Base-by-base conservation (phyloP, 2,797 vertebrate genomes). In the Pseudomugil gertrudae region DNA sequence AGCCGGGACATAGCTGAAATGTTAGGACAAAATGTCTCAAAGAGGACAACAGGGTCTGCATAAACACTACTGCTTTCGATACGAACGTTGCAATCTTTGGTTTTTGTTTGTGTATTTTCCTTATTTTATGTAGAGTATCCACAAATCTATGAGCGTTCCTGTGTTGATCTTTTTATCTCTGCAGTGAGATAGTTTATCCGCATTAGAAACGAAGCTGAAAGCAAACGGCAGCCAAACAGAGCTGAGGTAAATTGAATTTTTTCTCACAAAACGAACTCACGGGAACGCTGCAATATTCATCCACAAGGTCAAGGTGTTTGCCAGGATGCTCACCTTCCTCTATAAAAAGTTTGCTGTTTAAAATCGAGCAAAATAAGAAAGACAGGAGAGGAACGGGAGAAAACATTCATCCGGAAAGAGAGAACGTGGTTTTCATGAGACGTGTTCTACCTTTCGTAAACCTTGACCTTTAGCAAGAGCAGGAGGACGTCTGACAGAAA, bases 261-360 rank as follows among this genome's bases (percentile, higher is more conserved):
- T 64, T 58, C 47, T 48, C n/a, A 15, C 61, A 29, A 60, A 74
- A 82, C 57, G 58, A 66, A 69, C 45, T 73, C 52, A n/a, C 65
- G 52, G 64, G 35, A 45, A 56, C 27, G 64, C 75, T 66, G 74
- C 63, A 70, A 27, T 80, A 66, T 86, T 86, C 56, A 76, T 80
- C 57, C 60, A 75, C 80, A 84, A 91, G 83, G 29, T 88, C 85
- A 79, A 80, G 80, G 38, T 64, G 55, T 57, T 72, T 84, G 84
- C 82, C 69, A 79, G 69, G 63, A 74, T 38, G 33, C 66, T 72
- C 21, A 52, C 13, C 29, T 69, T 66, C 26, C 59, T 58, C 63
- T 62, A 68, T 52, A 56, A 60, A 67, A 59, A 77, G 7, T 35
- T 35, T 35, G 55, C 58, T 59, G 57, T 63, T 79, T 76, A 62